Evolutionary conservation across 1,140 invertebrate species (phyloP).

Genomic region (Diuraphis noxia): DNA sequence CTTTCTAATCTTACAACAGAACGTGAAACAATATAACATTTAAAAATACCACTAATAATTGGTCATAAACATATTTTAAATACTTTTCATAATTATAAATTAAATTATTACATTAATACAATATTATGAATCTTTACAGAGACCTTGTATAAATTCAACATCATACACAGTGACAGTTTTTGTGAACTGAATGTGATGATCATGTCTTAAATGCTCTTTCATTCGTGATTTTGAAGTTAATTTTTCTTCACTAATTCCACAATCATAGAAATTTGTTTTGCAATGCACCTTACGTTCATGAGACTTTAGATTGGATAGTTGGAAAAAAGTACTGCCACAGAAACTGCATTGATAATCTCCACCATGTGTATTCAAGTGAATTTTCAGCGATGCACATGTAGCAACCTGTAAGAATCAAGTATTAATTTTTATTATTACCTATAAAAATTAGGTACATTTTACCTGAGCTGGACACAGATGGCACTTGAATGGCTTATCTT

Average conservation of each 20-base stretch:
- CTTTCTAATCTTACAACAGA: not conserved
- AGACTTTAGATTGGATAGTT: not conserved
- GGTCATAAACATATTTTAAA: not conserved
- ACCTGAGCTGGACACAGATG: conserved; percentile 41
- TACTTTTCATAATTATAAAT: not conserved
- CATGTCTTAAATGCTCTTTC: conserved; percentile 18
- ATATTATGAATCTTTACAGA: not conserved
- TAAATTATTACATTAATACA: not conserved
- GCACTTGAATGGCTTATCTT: conserved; percentile 34
- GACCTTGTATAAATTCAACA: not conserved
- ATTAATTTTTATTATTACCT: not conserved
- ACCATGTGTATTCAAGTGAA: conserved; percentile 30
- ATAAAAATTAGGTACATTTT: not conserved
- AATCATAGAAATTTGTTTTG: conserved; percentile 13
- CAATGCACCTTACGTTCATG: conserved; percentile 16
- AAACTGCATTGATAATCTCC: conserved; percentile 41
- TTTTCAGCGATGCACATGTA: conserved; percentile 2
- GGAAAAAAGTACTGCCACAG: conserved; percentile 27
- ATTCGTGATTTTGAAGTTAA: not conserved
- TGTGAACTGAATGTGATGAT: not conserved
- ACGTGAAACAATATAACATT: not conserved
- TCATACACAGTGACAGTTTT: conserved; percentile 6
- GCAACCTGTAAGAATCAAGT: not conserved
- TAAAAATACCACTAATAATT: not conserved
- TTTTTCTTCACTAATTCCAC: conserved; percentile 27